Evolutionary conservation across 1,140 invertebrate species (phyloP).

Genomic region (Zelostemma sp.): DNA sequence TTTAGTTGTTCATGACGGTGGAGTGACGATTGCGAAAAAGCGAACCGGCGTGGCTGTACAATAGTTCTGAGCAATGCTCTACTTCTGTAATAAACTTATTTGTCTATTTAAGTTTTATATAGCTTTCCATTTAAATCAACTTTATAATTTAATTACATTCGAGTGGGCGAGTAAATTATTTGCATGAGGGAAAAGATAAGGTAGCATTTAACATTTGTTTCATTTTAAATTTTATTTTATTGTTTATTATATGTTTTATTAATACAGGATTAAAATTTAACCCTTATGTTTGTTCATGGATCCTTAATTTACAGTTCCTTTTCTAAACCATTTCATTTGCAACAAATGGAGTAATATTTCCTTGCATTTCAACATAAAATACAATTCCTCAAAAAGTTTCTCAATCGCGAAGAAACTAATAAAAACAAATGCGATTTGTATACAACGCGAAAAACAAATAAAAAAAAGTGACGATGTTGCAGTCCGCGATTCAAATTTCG

Average conservation of each 20-base stretch:
- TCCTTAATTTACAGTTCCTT: no score
- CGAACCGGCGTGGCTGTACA: constrained; percentile 45
- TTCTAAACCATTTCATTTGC: no score
- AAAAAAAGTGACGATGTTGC: not conserved
- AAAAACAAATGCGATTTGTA: not conserved
- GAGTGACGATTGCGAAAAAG: constrained; percentile 12
- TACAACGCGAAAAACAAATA: not conserved
- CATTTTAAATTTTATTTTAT: not conserved
- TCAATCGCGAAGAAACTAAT: not conserved
- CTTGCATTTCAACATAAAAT: no score
- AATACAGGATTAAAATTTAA: no score
- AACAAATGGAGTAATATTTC: no score
- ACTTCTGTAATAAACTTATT: constrained; percentile 58
- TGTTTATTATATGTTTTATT: not conserved
- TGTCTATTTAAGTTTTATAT: constrained; percentile 49
- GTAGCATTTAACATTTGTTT: no score
- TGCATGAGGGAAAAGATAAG: no score
- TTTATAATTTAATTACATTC: not conserved
- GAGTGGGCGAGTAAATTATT: no score
- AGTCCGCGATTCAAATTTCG: constrained; percentile 44
- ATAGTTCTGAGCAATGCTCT: constrained; percentile 50
- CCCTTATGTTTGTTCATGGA: no score
- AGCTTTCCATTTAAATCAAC: constrained; percentile 11
- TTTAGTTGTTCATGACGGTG: constrained; percentile 25
- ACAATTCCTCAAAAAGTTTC: no score